Conservation (phyloP, 1,140 invertebrate genomes). For the Limonius californicus region DNA sequence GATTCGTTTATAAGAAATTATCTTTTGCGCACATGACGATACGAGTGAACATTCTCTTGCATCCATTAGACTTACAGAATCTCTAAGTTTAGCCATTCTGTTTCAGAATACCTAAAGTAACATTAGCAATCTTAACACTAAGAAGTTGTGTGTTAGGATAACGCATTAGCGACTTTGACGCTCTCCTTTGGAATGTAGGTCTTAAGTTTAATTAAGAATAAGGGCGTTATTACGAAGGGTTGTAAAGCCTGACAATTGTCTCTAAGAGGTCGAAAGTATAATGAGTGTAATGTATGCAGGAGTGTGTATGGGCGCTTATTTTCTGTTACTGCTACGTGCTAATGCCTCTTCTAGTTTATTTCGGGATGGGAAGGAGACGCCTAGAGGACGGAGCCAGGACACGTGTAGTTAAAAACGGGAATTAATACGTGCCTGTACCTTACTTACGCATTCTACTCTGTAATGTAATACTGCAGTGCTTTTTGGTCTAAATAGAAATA, state of each 20-base stretch:
- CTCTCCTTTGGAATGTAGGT: slow-evolving; percentile 27
- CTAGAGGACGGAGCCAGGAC: not conserved
- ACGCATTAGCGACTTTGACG: slow-evolving; percentile 29
- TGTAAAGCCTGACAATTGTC: slow-evolving; percentile 25
- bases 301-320: slow-evolving; percentile 19
- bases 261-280: slow-evolving; percentile 26
- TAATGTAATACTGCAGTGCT: slow-evolving; percentile 14
- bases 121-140: slow-evolving; percentile 30
- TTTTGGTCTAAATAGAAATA: slow-evolving; percentile 12
- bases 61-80: slow-evolving; percentile 18
- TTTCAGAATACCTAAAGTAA: slow-evolving; percentile 28
- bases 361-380: not conserved
- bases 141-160: slow-evolving; percentile 28
- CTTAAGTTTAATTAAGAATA: slow-evolving; percentile 30
- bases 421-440: slow-evolving; percentile 1
- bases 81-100: slow-evolving; percentile 28
- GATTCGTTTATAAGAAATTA: not conserved
- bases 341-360: slow-evolving; percentile 1
- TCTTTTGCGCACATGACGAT: not conserved
- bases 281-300: slow-evolving; percentile 28
- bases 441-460: slow-evolving; percentile 11
- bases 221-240: slow-evolving; percentile 24
- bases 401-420: not conserved
- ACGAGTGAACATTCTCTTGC: not conserved
- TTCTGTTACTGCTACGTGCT: slow-evolving; percentile 8